Base-by-base conservation (phyloP, 2,797 vertebrate species). In the Acanthurus leucopareius region DNA sequence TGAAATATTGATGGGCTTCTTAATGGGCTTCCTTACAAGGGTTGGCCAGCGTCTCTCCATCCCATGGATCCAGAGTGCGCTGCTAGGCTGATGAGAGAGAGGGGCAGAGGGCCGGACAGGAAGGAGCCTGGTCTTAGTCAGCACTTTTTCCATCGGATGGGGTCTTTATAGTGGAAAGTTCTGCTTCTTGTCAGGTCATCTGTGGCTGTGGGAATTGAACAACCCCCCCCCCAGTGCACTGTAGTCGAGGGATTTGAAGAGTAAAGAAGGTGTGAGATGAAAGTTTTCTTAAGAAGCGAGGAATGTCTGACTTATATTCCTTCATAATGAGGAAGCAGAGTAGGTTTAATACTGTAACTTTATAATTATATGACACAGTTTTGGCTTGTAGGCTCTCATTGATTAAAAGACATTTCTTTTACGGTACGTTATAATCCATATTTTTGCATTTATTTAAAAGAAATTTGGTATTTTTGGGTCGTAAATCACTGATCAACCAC, bases 1-100 rank as follows among this genome's bases (percentile, higher is more conserved):
- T 96, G 93, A 95, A 96, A 95, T 96, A 95, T 96, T 95, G 94
- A 96, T 96, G 94, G 81, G 70, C 16, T 85, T 67, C 91, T 92
- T 95, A 96, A 95, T 95, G 94, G 94, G 91, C 89, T 93, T 92
- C 89, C 88, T 92, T 91, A 90, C 88, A 86, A 88, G 89, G 85
- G 83, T 88, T 88, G 85, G 87, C 88, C 76, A 67, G 84, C 61
- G 67, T 87, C 54, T 74, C 73, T 89, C 81, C 76, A 79, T 80
- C 77, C 73, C 32, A 58, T 66, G 77, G 68, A 88, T 86, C 86
- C 82, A 68, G 84, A 91, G 86, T 83, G 74, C 49, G 66, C 85
- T 59, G 71, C 58, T 79, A 17, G 56, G 73, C 64, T 66, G 83
- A 74, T 58, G 84, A 75, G 75, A 75, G 86, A 77, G 65, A 80